Base-by-base conservation (phyloP, 2,797 vertebrate genomes). In the Chloroceryle inda region DNA sequence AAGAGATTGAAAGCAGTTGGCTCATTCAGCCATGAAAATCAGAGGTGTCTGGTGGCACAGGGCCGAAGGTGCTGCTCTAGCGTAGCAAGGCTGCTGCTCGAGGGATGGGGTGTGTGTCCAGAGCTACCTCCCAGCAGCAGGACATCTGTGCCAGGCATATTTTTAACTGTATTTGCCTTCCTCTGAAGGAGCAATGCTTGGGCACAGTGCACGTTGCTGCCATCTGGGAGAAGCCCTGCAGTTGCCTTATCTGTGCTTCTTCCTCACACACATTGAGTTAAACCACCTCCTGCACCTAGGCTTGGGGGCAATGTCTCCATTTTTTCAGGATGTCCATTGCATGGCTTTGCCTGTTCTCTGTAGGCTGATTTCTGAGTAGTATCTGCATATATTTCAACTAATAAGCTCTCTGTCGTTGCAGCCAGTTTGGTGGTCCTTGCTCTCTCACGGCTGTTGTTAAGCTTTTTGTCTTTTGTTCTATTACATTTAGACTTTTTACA, bases 1-100 rank as follows among this genome's bases (percentile, higher is more conserved):
- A 97, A 82, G 62, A 89, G 95, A 89, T 96, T 89, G 87, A 71
- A 88, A 85, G 81, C 7, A 4, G 71, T 89, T 37, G 63, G 59
- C 55, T 92, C 52, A 42, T 76, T 76, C 35, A 76, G 91, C 91
- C 56, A 33, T 0, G 2, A 17, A 56, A 56, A 63, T 31, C 67
- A 69, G 86, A 79, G 40, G 59, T 47, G 47, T 24, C 24, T 40
- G 59, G 37, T 35, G 56, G 76, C 45, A 14, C 2, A 4, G 71
- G 66, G 66, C 73, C 62, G 71, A 50, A 55, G 38, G 35, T 55
- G 84, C 68, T 1, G 0, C 40, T 33, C 31, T 16, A n/a, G 62
- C 3, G 4, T 10, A 3, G 27, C 2, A 9, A 33, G 59, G 72
- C 52, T 29, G 45, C 12, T 0, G 16, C 52, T 53, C 1, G 5